Conservation (phyloP, 2,113 vertebrate species). For the Crotalus horridus region DNA sequence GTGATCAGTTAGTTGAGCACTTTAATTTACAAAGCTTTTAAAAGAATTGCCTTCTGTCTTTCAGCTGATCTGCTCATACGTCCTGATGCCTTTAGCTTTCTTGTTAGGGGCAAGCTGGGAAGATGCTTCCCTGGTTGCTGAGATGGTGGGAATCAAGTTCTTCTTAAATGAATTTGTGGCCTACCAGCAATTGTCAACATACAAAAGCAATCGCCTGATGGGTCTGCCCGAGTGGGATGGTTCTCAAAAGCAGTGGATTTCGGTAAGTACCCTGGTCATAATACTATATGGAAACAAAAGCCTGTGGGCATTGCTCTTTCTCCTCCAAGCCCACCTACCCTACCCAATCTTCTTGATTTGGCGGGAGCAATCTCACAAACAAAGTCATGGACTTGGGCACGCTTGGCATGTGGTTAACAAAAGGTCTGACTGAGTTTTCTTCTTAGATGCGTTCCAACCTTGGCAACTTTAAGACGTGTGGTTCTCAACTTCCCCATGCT, state of each 20-base stretch:
- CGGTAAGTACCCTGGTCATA: conserved; percentile 72
- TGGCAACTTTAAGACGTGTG: not conserved
- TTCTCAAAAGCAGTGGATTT: conserved; percentile 78
- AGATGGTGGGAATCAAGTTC: conserved; percentile 89
- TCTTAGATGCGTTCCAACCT: not conserved
- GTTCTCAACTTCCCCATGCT: not conserved
- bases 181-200: conserved; percentile 76
- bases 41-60: conserved; percentile 5
- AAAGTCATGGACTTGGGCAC: not conserved
- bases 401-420: not conserved
- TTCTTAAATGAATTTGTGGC: conserved; percentile 96
- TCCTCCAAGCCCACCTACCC: not conserved
- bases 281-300: not conserved
- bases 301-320: not conserved
- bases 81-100: conserved; percentile 91
- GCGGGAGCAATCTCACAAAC: not conserved
- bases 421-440: no score
- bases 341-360: not conserved
- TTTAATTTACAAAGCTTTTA: not conserved
- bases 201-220: conserved; percentile 76
- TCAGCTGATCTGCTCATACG: conserved; percentile 88
- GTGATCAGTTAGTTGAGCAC: not conserved
- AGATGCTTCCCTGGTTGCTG: conserved; percentile 79
- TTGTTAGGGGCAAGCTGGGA: conserved; percentile 86
- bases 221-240: conserved; percentile 70